Evolutionary conservation across 2,888 invertebrate genomes (phyloP), one percentile per base, ranked within the genome.

Genomic region (Pristionchus arcanus): DNA sequence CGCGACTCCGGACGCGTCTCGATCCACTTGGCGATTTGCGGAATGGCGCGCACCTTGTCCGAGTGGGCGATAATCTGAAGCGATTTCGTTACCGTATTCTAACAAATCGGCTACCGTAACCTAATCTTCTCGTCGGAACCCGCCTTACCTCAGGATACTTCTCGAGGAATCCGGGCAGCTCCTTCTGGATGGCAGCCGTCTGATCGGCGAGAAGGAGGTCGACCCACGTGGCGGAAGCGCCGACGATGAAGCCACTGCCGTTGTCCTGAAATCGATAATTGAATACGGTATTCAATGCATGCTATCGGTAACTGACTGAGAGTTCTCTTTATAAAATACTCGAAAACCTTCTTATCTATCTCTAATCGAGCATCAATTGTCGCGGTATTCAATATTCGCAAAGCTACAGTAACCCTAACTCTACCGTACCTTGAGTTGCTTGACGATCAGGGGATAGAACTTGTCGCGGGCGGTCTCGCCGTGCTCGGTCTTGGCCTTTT

Each of bases 151-250:
- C 90, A 9, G 92, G 92, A 89, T 92, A 93, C 71, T 92, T 92
- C 63, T 93, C 92, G 83, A 93, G 83, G n/a, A 92, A 90, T 2
- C 90, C 91, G 83, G 93, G 91, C 85, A 92, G 92, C 74, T 91
- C 92, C 25, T 92, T 90, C 66, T 90, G 77, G 74, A 92, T 89
- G 16, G 91, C 91, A 16, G 91, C 90, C 59, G 92, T 89, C 85
- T 93, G 92, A 42, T 93, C 92, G 28, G 93, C 91, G 31, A 94
- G 68, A 25, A 92, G 88, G 55, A 94, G 90, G 81, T 94, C 94
- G 15, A 93, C 93, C 91, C 91, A 94, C 31, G 94, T 92, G 84
- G 93, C 55, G 7, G 90, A 90, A 84, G 90, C 86, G 28, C 92
- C 92, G 63, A 92, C 92, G 86, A 94, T 90, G 90, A 92, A 94